Base-by-base conservation (phyloP, 1,140 invertebrate species). In the Lasioglossum albipes region DNA sequence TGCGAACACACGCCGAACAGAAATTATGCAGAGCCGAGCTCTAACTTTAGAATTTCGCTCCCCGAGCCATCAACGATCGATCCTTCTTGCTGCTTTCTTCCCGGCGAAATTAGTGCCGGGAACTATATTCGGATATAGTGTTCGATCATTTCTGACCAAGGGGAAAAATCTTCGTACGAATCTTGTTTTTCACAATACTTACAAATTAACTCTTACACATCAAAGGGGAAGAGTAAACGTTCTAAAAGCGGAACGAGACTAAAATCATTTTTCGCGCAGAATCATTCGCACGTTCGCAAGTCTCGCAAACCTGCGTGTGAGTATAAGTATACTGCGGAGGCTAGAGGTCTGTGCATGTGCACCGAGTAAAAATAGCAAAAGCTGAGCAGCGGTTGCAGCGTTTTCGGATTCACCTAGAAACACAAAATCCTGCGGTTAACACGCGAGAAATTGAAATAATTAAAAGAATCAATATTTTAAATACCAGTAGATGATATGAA, bases 341-440 rank as follows among this genome's bases (percentile, higher is more conserved):
- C 2, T 57, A 22, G 16, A 49, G 20, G 20, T 27, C 42, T 13
- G 6, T 12, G 42, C 66, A n/a, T 42, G 18, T 22, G 70, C 69
- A 83, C 59, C 42, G 54, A 49, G 41, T 83, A 84, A 83, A 84
- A 84, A 83, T 83, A 75, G 74, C 78, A 42, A 75, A 74, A 84
- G 74, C 69, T 59, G 45, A 68, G n/a, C 67, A 54, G 67, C 13
- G 59, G 82, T 79, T 59, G 65, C 59, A 67, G 7, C 41, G 67
- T 64, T 78, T 70, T 78, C 57, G 68, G 52, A 57, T 77, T 59
- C 68, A 36, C 41, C 27, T 3, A 22, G 54, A 18, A 77, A 77
- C 27, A 68, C 54, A 45, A 77, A 84, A 52, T 77, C 49, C 41
- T 22, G 36, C 5, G 18, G 45, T n/a, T 2, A n/a, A 2, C n/a